phyloP scores from a whole-genome alignment of 2,797 vertebrate genomes.

The Gymnoscopelus microlampas region DNA sequence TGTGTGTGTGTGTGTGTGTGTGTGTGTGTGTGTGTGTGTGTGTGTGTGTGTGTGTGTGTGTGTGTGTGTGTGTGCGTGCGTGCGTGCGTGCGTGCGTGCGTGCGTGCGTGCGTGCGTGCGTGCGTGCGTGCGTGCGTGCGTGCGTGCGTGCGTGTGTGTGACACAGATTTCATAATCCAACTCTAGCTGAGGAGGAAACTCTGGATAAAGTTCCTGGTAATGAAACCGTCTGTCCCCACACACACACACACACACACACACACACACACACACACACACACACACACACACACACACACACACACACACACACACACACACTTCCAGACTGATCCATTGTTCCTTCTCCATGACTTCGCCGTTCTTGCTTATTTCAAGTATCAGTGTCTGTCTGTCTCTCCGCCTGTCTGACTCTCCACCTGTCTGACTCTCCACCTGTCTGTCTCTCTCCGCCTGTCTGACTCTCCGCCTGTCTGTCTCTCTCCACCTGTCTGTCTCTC shows the following conservation, averaged over 20 bases:
- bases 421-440: neutral
- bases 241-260: no score
- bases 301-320: neutral
- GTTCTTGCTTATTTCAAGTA: conserved; percentile 18
- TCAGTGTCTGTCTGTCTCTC: conserved; percentile 25
- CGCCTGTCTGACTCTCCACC: conserved; percentile 24
- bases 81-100: neutral
- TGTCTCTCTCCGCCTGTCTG: conserved; percentile 24
- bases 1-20: neutral
- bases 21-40: no score
- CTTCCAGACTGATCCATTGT: neutral
- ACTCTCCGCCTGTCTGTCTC: conserved; percentile 28
- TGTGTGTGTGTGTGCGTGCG: no score
- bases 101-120: neutral
- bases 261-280: neutral
- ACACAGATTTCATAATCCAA: no score
- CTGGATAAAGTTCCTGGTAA: no score
- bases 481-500: conserved; percentile 27
- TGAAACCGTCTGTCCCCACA: no score
- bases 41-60: no score
- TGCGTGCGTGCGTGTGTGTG: neutral
- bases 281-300: neutral
- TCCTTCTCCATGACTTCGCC: no score
- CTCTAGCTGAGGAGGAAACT: no score
- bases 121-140: neutral